These are phyloP conservation scores for Egretta garzetta DNA, from an alignment of 2,113 vertebrate genomes.

Conservation along the genomic window DNA sequence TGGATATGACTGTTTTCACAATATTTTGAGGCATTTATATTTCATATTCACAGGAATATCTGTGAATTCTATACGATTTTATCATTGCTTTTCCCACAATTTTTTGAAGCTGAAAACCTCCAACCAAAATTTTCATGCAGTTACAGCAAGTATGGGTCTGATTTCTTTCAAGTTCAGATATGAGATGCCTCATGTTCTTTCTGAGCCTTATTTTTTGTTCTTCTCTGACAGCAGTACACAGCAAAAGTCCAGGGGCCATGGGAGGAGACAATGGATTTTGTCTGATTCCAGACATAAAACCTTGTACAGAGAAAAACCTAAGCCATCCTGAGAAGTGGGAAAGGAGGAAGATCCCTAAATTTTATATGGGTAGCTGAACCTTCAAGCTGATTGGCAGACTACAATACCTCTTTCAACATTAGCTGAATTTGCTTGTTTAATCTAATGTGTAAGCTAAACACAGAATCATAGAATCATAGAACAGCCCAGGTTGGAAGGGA, in stretches of 20 bases:
- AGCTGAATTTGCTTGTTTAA: background rate
- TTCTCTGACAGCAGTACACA: background rate
- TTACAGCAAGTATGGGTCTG: background rate
- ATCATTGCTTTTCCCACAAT: background rate
- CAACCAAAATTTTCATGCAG: background rate
- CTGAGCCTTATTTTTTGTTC: background rate
- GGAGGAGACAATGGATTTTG: background rate
- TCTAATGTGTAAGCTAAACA: background rate
- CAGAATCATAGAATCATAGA: background rate
- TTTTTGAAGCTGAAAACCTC: background rate
- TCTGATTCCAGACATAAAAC: background rate
- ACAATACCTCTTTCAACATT: background rate
- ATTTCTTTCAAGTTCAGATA: background rate
- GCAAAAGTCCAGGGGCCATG: background rate
- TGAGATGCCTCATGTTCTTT: background rate
- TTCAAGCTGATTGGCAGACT: background rate
- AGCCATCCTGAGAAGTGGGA: background rate
- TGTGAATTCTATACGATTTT: background rate
- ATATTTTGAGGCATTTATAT: background rate
- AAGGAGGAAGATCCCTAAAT: background rate
- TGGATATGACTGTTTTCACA: background rate
- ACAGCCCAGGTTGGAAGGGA: rapidly evolving
- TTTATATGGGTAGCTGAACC: background rate
- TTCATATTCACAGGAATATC: background rate
- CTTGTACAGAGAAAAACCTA: background rate